Percentiles rank a stretch among this genome's conserved stretches.
phyloP scores from a whole-genome alignment of 2,113 vertebrate species.

The Rhagologus leucostigma region DNA sequence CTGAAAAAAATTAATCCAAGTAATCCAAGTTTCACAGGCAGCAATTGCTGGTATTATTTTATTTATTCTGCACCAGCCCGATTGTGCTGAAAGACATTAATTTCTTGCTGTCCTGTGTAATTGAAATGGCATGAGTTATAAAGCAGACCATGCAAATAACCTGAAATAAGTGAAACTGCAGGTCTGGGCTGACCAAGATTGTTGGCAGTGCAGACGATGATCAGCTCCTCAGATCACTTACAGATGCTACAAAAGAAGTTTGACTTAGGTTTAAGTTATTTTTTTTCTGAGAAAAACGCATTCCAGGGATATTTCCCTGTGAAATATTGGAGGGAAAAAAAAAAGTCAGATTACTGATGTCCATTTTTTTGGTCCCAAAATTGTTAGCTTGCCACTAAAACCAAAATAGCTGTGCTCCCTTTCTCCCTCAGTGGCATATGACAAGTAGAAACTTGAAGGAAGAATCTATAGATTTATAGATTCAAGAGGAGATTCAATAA shows the following conservation, averaged over 20 bases:
- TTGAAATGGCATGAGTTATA: background rate
- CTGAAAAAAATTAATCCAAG: background rate
- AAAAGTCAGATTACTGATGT: background rate
- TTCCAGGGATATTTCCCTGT: background rate
- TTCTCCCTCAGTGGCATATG: background rate
- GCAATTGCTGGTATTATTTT: background rate
- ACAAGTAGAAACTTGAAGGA: background rate
- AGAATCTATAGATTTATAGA: background rate
- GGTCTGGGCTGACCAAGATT: background rate
- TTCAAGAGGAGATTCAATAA: background rate
- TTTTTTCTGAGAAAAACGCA: background rate
- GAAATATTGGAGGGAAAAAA: accelerated
- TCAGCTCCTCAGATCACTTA: background rate
- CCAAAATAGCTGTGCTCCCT: background rate
- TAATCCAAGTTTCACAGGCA: background rate
- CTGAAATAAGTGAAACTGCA: background rate
- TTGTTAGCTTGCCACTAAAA: background rate
- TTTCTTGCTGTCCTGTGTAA: background rate
- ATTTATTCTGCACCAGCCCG: background rate
- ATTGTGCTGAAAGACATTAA: background rate
- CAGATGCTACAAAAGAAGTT: background rate
- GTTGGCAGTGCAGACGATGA: background rate
- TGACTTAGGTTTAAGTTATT: background rate
- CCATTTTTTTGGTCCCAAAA: background rate
- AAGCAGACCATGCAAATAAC: background rate